Evolutionary conservation across 2,797 vertebrate genomes (phyloP).

Genomic region (Phyllotis vaccarum): DNA sequence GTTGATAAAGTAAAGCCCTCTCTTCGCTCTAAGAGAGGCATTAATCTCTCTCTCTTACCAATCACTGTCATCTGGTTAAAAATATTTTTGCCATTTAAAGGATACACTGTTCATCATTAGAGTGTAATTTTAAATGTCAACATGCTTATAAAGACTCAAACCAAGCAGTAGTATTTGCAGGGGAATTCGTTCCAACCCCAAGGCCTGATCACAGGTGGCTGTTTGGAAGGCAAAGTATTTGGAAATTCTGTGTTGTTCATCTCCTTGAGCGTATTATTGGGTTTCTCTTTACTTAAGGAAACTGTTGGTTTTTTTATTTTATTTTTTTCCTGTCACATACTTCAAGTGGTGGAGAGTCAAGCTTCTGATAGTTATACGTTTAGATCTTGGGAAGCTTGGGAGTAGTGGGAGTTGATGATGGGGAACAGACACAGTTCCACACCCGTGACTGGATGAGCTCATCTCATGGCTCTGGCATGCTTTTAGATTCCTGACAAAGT

Average conservation of each 20-base stretch:
- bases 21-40: constrained; percentile 6
- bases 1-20: background rate
- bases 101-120: constrained; percentile 4
- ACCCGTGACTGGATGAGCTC: background rate
- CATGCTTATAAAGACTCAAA: constrained; percentile 39
- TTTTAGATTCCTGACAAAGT: constrained; percentile 60
- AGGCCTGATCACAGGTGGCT: background rate
- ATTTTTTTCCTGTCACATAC: background rate
- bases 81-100: constrained; percentile 62
- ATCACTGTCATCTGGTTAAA: constrained; percentile 49
- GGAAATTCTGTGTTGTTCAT: background rate
- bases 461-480: background rate
- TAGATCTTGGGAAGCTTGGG: too few relatives aligned
- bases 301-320: background rate
- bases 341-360: background rate
- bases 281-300: background rate
- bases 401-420: background rate
- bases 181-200: background rate
- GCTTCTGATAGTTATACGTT: background rate
- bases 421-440: background rate
- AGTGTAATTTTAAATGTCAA: constrained; percentile 55
- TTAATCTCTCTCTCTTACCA: constrained; percentile 1
- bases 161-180: background rate
- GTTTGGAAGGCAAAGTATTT: background rate
- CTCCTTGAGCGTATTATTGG: background rate